Evolutionary conservation across 2,888 invertebrate genomes (phyloP).

Genomic region (Trilocha varians): DNA sequence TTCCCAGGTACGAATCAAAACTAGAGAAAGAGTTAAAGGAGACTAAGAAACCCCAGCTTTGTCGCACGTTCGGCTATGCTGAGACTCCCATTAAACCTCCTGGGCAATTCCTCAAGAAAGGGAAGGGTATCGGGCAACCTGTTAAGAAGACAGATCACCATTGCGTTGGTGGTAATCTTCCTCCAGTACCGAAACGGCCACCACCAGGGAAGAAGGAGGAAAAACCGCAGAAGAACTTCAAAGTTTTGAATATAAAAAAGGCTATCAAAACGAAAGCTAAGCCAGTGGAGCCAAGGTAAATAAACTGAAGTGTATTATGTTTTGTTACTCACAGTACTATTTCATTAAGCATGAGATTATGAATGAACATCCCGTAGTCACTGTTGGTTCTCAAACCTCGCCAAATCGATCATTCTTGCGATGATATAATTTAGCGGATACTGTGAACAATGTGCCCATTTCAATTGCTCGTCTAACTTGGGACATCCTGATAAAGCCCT

Average conservation of each 20-base stretch:
- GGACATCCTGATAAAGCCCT: too few relatives aligned
- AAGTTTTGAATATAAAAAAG: slow-evolving; percentile 74
- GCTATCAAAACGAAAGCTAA: slow-evolving; percentile 69
- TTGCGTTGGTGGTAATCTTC: slow-evolving; percentile 49
- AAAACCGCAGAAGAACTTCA: slow-evolving; percentile 65
- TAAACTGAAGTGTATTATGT: too few relatives aligned
- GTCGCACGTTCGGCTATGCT: slow-evolving; percentile 79
- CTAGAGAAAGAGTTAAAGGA: slow-evolving; percentile 59
- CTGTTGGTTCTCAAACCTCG: too few relatives aligned
- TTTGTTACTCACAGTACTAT: too few relatives aligned
- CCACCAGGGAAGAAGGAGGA: slow-evolving; percentile 39
- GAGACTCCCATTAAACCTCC: slow-evolving; percentile 75
- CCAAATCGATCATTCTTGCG: too few relatives aligned
- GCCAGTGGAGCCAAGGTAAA: slow-evolving; percentile 70
- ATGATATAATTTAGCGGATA: too few relatives aligned
- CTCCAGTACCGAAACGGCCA: slow-evolving; percentile 60
- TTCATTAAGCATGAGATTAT: too few relatives aligned
- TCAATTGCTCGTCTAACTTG: too few relatives aligned
- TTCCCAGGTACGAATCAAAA: slow-evolving; percentile 64
- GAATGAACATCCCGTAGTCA: too few relatives aligned
- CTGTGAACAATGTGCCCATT: too few relatives aligned
- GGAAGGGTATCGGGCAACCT: slow-evolving; percentile 63
- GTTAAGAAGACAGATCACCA: slow-evolving; percentile 49
- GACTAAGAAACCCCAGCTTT: slow-evolving; percentile 53
- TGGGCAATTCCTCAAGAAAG: slow-evolving; percentile 76